Conservation (phyloP, 1,140 invertebrate genomes). For the Gryon sp. region DNA sequence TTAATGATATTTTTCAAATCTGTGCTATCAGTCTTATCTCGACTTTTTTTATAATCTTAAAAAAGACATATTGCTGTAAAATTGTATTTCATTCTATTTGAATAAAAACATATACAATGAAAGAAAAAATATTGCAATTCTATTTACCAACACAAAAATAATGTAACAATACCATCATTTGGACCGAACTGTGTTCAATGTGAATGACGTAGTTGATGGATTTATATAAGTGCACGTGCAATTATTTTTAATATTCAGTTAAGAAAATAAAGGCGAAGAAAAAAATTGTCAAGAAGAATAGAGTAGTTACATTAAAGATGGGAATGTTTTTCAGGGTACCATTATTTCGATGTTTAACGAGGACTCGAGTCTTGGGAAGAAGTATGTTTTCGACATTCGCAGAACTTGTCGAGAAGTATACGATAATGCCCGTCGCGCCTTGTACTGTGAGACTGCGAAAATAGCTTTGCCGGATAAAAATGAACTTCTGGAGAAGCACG, state of each 20-base stretch:
- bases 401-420: constrained; percentile 92
- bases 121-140: no score
- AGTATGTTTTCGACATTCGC: constrained; percentile 93
- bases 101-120: no score
- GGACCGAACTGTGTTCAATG: no score
- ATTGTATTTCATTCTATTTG: no score
- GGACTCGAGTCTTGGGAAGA: constrained; percentile 90
- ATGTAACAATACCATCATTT: no score
- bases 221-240: no score
- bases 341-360: constrained; percentile 95
- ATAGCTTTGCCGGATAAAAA: constrained; percentile 73
- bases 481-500: constrained; percentile 71
- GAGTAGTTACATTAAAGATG: constrained; percentile 80
- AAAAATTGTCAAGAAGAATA: not conserved
- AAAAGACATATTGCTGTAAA: no score
- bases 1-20: no score
- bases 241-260: constrained; percentile 93
- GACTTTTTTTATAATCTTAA: no score
- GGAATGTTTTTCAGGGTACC: constrained; percentile 83
- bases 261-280: not conserved
- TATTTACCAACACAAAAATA: no score
- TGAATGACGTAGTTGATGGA: no score
- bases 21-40: no score
- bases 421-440: constrained; percentile 88
- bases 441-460: constrained; percentile 81